phyloP scores from a whole-genome alignment of 2,113 vertebrate species.

The Callithrix jacchus region DNA sequence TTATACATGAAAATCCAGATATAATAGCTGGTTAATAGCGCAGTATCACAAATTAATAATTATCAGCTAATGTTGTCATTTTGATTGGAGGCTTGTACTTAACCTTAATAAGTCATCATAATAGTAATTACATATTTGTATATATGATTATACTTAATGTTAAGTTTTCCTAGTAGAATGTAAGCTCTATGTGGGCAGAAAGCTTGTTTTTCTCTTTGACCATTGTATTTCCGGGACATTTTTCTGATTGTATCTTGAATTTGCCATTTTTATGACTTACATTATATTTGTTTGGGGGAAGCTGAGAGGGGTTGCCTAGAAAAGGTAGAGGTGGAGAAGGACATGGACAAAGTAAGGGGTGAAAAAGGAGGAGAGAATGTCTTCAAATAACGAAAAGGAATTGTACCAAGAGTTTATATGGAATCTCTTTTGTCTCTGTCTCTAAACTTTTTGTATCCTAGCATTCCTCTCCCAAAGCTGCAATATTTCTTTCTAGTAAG shows the following conservation, averaged over 20 bases:
- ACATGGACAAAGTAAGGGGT: neutral
- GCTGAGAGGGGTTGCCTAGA: neutral
- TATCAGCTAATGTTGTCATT: neutral
- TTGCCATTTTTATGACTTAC: neutral
- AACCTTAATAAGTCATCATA: neutral
- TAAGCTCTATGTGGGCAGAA: constrained; percentile 63
- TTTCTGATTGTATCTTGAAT: neutral
- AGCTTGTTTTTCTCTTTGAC: neutral
- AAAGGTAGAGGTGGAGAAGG: neutral
- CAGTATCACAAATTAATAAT: neutral
- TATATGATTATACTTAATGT: neutral
- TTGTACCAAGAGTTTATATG: neutral
- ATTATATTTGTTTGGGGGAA: neutral
- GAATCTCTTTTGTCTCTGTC: neutral
- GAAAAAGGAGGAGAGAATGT: neutral
- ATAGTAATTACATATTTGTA: neutral
- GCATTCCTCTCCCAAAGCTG: neutral
- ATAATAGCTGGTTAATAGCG: neutral
- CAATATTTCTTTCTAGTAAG: constrained; percentile 1
- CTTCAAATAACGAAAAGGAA: neutral
- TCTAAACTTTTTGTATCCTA: neutral
- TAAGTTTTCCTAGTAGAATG: constrained; percentile 34
- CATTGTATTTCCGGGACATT: neutral
- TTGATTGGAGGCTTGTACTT: neutral
- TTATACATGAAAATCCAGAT: neutral